These are phyloP conservation scores for Allobates femoralis DNA, from an alignment of 2,797 vertebrate genomes.

Conservation along the genomic window DNA sequence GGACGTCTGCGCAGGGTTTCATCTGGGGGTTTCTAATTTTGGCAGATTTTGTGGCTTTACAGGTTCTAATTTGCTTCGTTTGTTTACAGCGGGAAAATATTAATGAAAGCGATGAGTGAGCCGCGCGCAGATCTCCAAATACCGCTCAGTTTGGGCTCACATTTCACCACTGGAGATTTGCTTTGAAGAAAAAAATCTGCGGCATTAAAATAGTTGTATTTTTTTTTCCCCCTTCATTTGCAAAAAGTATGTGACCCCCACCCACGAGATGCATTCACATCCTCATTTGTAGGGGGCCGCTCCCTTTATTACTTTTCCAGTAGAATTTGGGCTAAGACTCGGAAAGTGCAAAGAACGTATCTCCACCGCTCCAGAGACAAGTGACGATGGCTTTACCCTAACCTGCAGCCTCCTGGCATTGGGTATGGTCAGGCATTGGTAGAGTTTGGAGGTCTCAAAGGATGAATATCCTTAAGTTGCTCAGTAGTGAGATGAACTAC, in stretches of 20 bases:
- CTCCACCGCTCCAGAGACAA: no score
- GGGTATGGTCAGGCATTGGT: not conserved
- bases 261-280: no score
- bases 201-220: not conserved
- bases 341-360: not conserved
- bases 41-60: not conserved
- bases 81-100: not conserved
- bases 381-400: not conserved
- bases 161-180: not conserved
- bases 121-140: not conserved
- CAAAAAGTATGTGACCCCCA: not conserved
- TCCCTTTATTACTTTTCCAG: not conserved
- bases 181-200: not conserved
- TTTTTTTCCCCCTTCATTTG: not conserved
- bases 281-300: not conserved
- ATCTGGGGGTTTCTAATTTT: not conserved
- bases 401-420: not conserved
- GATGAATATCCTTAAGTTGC: not conserved
- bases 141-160: not conserved
- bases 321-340: not conserved
- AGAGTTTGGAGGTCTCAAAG: not conserved
- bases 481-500: not conserved
- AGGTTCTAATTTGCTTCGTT: not conserved
- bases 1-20: not conserved
- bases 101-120: slow-evolving; percentile 10